A percentile compares a stretch with the other conserved stretches of the same genome.
phyloP scores from a whole-genome alignment of 2,888 invertebrate genomes.

The Lycocerus yunnanus region DNA sequence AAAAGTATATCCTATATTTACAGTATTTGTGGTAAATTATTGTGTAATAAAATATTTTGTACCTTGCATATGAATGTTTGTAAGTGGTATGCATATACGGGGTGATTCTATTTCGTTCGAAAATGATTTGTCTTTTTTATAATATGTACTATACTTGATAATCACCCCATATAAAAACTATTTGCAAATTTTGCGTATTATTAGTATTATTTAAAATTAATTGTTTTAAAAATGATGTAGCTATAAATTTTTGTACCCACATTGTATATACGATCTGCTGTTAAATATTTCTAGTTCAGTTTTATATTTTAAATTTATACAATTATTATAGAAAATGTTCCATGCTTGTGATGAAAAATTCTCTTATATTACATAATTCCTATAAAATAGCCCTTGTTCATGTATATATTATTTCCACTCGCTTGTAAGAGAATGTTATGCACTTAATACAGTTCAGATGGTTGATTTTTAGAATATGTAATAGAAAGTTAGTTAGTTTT shows the following conservation, averaged over 20 bases:
- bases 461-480: constrained; percentile 33
- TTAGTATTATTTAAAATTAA: constrained; percentile 15
- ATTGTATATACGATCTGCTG: constrained; percentile 30
- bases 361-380: constrained; percentile 29
- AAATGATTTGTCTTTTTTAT: not conserved
- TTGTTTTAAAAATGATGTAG: constrained; percentile 10
- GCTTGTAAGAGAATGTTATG: constrained; percentile 41
- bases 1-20: constrained; percentile 22
- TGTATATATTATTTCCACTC: constrained; percentile 28
- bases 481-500: not conserved
- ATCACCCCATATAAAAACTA: constrained; percentile 2
- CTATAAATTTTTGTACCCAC: constrained; percentile 28
- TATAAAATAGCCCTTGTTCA: constrained; percentile 27
- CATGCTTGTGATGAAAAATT: constrained; percentile 31
- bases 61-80: constrained; percentile 24
- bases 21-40: constrained; percentile 25
- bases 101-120: constrained; percentile 5
- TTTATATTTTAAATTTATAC: constrained; percentile 31
- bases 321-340: constrained; percentile 25
- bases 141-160: not conserved
- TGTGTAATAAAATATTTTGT: constrained; percentile 27
- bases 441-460: constrained; percentile 48
- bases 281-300: constrained; percentile 28
- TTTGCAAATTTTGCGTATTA: constrained; percentile 1
- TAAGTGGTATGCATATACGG: constrained; percentile 18